Evolutionary conservation across 1,140 invertebrate species (phyloP), one percentile per base, ranked within the genome.

Genomic region (Zaprionus davidi): DNA sequence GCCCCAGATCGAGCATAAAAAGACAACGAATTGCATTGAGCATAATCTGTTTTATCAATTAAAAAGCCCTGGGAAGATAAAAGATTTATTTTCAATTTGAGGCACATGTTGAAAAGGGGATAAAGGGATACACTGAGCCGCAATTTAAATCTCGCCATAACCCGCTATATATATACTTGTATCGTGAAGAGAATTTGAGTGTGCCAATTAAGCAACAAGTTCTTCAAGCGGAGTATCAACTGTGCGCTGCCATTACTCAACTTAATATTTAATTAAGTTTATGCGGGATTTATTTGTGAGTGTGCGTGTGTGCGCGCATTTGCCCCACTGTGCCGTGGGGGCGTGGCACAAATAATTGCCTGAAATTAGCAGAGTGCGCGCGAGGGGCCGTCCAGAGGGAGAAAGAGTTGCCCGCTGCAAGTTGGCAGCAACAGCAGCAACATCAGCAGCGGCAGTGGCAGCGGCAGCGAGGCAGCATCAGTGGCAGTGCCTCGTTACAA

Each of bases 271-370:
- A 51, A 51, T 51, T 51, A 22, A 51, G 46, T 51, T 51, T 51
- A 51, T 24, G 20, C 46, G 17, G 46, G 20, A 51, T 51, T 22
- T 22, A 22, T 22, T 3, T 51, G 12, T 12, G 12, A 38, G n/a
- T n/a, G 15, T 22, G 5, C n/a, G 3, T 65, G 41, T 38, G 38
- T 11, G 9, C 46, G 9, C 26, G 44, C 64, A 55, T 15, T 41
- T 34, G 44, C 15, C 11, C 38, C 38, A 51, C 53, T 65, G 60
- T 65, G 60, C 70, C 44, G 28, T 60, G 26, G 57, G 51, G 51
- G 78, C 65, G 66, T 81, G 86, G 71, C 65, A 79, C 79, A 85
- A 90, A 90, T 90, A 90, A 90, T 90, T 90, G 85, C 85, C 85
- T 90, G 84, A 82, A 90, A 90, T 90, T 90, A 90, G 85, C 76